Conservation (phyloP, 2,797 vertebrate genomes). For the Philypnodon macrostomus region DNA sequence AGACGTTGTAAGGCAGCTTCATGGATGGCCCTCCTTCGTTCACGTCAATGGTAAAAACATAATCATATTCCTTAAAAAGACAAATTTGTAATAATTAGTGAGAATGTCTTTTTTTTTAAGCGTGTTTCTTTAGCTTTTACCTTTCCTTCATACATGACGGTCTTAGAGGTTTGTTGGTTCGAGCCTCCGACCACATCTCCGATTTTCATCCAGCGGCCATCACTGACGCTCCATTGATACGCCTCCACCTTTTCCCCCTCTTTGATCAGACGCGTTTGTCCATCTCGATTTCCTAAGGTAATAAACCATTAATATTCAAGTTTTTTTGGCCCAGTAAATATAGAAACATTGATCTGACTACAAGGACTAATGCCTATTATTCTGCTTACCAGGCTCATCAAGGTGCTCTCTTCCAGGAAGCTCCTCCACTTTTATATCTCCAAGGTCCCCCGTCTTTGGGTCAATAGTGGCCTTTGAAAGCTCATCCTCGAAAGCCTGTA, state of each 20-base stretch:
- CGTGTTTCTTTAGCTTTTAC: slow-evolving; percentile 64
- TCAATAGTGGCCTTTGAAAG: slow-evolving; percentile 92
- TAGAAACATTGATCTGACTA: not conserved
- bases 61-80: slow-evolving; percentile 89
- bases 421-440: slow-evolving; percentile 89
- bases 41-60: slow-evolving; percentile 94
- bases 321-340: not conserved
- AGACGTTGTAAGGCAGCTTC: slow-evolving; percentile 92
- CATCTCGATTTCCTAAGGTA: slow-evolving; percentile 87
- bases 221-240: slow-evolving; percentile 91
- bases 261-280: slow-evolving; percentile 93
- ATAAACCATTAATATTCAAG: not conserved
- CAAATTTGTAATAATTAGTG: not conserved
- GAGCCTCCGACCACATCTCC: slow-evolving; percentile 96
- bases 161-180: slow-evolving; percentile 89
- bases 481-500: slow-evolving; percentile 92
- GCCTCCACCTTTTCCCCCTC: slow-evolving; percentile 89
- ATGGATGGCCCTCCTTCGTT: slow-evolving; percentile 93
- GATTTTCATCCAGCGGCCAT: slow-evolving; percentile 93
- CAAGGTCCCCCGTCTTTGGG: slow-evolving; percentile 91
- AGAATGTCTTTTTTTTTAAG: accelerated
- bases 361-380: slow-evolving; percentile 1
- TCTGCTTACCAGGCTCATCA: slow-evolving; percentile 83
- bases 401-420: slow-evolving; percentile 95
- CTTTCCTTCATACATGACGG: slow-evolving; percentile 93